Evolutionary conservation across 2,888 invertebrate species (phyloP).

Genomic region (Cataglyphis livida): DNA sequence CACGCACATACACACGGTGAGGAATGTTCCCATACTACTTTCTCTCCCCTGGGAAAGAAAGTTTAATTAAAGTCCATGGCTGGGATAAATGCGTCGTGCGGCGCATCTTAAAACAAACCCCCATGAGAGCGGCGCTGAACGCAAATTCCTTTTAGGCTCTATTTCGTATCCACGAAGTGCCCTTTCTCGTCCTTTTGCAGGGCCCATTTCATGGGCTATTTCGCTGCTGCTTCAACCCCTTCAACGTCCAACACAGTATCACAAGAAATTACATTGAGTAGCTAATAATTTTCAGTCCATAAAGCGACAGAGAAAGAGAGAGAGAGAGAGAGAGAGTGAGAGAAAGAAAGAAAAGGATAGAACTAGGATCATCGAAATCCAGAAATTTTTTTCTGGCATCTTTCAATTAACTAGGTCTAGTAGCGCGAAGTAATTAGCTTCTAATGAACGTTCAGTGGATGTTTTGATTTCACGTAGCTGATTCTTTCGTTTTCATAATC

Average conservation of each 20-base stretch:
- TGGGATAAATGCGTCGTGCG: slow-evolving; percentile 43
- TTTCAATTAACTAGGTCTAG: slow-evolving; percentile 57
- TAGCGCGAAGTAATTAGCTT: slow-evolving; percentile 59
- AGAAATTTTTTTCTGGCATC: slow-evolving; percentile 43
- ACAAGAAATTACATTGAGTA: neutral
- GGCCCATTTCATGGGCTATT: neutral
- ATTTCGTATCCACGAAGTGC: slow-evolving; percentile 27
- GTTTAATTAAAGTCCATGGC: slow-evolving; percentile 64
- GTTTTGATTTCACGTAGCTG: slow-evolving; percentile 5
- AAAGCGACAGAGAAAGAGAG: neutral
- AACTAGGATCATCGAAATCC: neutral
- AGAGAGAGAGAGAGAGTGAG: slow-evolving; percentile 9
- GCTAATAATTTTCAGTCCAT: neutral
- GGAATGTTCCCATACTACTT: slow-evolving; percentile 33
- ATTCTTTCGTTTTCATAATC: slow-evolving; percentile 12
- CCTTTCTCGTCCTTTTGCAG: slow-evolving; percentile 2
- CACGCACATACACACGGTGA: neutral
- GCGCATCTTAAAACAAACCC: slow-evolving; percentile 43
- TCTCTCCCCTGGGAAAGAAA: slow-evolving; percentile 50
- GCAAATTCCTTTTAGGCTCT: slow-evolving; percentile 52
- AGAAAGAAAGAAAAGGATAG: neutral
- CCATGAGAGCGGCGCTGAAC: slow-evolving; percentile 40
- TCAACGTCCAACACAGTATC: slow-evolving; percentile 9
- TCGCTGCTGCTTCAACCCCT: slow-evolving; percentile 8
- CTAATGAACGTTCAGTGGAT: slow-evolving; percentile 51